phyloP scores from a whole-genome alignment of 2,888 invertebrate genomes.

The Pomacea canaliculata region DNA sequence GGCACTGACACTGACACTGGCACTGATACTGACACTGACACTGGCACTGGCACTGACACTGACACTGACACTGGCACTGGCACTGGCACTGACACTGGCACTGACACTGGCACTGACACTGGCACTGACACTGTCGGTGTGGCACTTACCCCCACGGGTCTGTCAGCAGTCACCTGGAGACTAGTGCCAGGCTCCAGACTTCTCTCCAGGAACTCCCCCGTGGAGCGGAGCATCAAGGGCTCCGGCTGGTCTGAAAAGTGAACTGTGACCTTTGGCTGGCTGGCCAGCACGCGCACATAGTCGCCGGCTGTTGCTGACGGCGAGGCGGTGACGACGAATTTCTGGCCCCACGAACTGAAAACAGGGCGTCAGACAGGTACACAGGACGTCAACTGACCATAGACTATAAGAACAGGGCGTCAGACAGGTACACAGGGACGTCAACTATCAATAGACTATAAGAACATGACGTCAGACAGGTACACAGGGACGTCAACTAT shows the following conservation, averaged over 20 bases:
- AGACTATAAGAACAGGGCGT: neutral
- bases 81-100: too few relatives aligned
- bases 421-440: neutral
- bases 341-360: conserved; percentile 11
- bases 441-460: too few relatives aligned
- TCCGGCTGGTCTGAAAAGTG: neutral
- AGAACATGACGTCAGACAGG: too few relatives aligned
- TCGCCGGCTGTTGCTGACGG: conserved; percentile 5
- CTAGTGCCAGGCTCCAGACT: neutral
- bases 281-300: conserved; percentile 13
- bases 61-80: too few relatives aligned
- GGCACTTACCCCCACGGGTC: conserved; percentile 6
- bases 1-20: too few relatives aligned
- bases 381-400: too few relatives aligned
- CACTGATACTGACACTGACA: too few relatives aligned
- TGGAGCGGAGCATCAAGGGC: neutral
- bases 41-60: too few relatives aligned
- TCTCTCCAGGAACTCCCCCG: conserved; percentile 3
- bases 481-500: too few relatives aligned
- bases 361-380: neutral
- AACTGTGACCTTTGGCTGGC: neutral
- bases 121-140: too few relatives aligned
- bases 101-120: too few relatives aligned
- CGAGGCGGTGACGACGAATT: conserved; percentile 13
- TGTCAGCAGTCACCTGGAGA: neutral